Conservation (phyloP, 2,888 invertebrate genomes). For the Coleophora deauratella region DNA sequence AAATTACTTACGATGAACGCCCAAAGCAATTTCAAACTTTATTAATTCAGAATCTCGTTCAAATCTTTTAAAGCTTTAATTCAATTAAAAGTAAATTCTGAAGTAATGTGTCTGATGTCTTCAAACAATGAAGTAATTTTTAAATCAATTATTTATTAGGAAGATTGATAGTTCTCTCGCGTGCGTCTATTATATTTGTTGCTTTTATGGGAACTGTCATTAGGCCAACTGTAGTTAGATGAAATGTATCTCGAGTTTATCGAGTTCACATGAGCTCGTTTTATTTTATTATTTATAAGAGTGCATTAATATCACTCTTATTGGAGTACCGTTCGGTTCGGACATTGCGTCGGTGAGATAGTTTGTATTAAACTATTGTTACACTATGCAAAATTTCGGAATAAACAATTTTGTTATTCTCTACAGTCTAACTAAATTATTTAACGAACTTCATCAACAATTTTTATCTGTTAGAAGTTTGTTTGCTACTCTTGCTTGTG, state of each 20-base stretch:
- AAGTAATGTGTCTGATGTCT: neutral
- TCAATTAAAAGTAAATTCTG: too few species aligned
- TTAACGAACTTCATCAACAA: too few species aligned
- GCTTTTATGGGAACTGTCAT: constrained; percentile 46
- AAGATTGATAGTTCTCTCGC: constrained; percentile 56
- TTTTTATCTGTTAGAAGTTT: too few species aligned
- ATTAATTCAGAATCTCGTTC: too few species aligned
- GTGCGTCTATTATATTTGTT: constrained; percentile 46
- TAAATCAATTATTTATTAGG: constrained; percentile 27
- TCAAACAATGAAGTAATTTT: constrained; percentile 40
- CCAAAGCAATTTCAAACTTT: constrained; percentile 2
- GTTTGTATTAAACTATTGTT: constrained; percentile 1
- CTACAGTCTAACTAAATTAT: too few species aligned
- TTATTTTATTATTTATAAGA: constrained; percentile 35
- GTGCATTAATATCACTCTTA: constrained; percentile 32
- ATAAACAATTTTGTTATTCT: too few species aligned
- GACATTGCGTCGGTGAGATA: too few species aligned
- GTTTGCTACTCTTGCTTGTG: too few species aligned
- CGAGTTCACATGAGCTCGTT: constrained; percentile 41
- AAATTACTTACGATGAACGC: too few species aligned
- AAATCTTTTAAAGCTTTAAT: neutral
- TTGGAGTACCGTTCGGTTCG: constrained; percentile 15
- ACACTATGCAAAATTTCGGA: too few species aligned
- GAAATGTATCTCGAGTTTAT: constrained; percentile 18
- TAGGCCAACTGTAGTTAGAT: constrained; percentile 16